Evolutionary conservation across 1,140 invertebrate species (phyloP), one percentile per base, ranked within the genome.

Genomic region (Campoletis sonorensis): DNA sequence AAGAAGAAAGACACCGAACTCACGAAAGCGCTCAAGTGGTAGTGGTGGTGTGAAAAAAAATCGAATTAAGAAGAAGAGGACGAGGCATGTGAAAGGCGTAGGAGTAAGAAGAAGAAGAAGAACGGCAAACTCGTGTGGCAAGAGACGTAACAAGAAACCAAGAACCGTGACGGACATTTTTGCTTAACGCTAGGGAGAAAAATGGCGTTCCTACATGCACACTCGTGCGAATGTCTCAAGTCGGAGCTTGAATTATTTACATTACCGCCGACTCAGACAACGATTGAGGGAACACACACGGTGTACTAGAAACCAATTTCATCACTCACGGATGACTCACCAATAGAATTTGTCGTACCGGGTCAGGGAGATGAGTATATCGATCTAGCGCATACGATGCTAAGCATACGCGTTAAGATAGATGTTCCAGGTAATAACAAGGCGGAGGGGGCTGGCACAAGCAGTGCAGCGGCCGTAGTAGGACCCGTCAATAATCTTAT

Each of bases 211-310:
- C 30, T 87, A 61, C 79, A 86, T 27, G 75, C 70, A 13, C 85
- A 86, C 51, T 86, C 84, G 0, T 80, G 79, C 10, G 83, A 87
- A 79, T 87, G 85, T 64, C 54, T 37, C 8, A 86, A 86, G 79
- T 86, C 88, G 5, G 88, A 93, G 84, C 82, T 92, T 30, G 90
- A 92, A 85, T 83, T 93, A 21, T 93, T 92, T 85, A 79, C 87
- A 45, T 68, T 92, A 49, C 88, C 90, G 33, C 86, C 88, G 4
- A 91, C 89, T 7, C 89, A 93, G 84, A 92, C 90, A 7, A 88
- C 87, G 13, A 89, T 92, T 26, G 87, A 91, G 84, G 78, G 64
- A 40, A 87, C 84, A 8, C 64, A 85, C 54, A 89, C 84, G 85
- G 79, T 90, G 33, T 84, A 90, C 81, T 91, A 91, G 81, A 91